Evolutionary conservation across 2,888 invertebrate genomes (phyloP), one percentile per base, ranked within the genome.

Genomic region (Sabatieria punctata): DNA sequence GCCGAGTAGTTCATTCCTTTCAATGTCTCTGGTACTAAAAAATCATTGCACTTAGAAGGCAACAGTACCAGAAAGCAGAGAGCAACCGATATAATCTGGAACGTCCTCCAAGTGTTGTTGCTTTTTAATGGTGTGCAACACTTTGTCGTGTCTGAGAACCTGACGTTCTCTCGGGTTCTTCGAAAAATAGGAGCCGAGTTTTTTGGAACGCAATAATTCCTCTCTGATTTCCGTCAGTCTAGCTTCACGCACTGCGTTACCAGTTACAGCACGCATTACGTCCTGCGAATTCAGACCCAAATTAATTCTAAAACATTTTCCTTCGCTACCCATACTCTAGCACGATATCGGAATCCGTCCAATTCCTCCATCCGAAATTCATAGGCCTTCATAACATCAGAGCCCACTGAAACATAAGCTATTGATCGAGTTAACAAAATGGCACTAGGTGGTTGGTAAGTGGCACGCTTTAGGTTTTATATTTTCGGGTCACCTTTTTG

Each of bases 341-440:
- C 82, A 55, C 97, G 74, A 70, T 97, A 93, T 52, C 84, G 74
- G 68, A 99, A 95, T 0, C 91, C 83, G 65, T 95, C 93, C 42
- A 97, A 81, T 70, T 97, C 91, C 52, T 88, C 83, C 67, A 95
- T 73, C 58, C 82, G 83, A 65, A 97, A 93, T 63, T 86, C 79
- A 69, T 89, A 97, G 47, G 84, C 81, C 66, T 82, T 84, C 57
- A 70, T 69, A 6, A 68, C 60, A 33, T 60, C 54, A 26, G 52
- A 49, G 15, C 59, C 61, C 56, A 60, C 61, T 63, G 43, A 49
- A 59, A 51, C 18, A 25, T n/a, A n/a, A n/a, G n/a, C n/a, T n/a
- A n/a, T n/a, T n/a, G n/a, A n/a, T n/a, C n/a, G n/a, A n/a, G n/a
- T n/a, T n/a, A n/a, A n/a, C n/a, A n/a, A n/a, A n/a, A n/a, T n/a